These are phyloP conservation scores for Dicrurus megarhynchus DNA, from an alignment of 2,113 vertebrate species.

Conservation along the genomic window DNA sequence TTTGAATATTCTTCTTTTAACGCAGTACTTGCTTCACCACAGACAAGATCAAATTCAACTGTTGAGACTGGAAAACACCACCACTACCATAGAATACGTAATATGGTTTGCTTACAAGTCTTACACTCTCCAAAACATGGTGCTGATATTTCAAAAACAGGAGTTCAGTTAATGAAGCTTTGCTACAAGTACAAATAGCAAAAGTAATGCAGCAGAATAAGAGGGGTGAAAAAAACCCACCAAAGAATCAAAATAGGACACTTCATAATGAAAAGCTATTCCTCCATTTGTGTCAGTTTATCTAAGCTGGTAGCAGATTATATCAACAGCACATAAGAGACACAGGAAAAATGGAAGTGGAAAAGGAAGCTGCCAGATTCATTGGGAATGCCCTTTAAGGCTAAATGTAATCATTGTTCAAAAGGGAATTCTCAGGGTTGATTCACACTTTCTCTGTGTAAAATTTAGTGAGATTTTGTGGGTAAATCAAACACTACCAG, in stretches of 20 bases:
- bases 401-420: not conserved
- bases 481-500: not conserved
- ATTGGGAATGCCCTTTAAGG: not conserved
- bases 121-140: not conserved
- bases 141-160: not conserved
- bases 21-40: not conserved
- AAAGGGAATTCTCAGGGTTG: not conserved
- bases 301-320: not conserved
- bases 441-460: not conserved
- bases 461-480: not conserved
- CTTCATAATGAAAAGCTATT: not conserved
- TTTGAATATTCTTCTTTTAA: not conserved
- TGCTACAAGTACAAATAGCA: not conserved
- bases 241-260: not conserved
- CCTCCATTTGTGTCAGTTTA: not conserved
- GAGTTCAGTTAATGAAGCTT: not conserved
- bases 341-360: not conserved
- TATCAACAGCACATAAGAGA: not conserved
- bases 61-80: not conserved
- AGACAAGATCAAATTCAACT: not conserved
- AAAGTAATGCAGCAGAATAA: not conserved
- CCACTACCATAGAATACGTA: not conserved
- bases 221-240: not conserved
- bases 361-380: not conserved
- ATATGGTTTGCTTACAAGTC: not conserved